These are phyloP conservation scores for Glossophaga mutica DNA, from an alignment of 2,797 vertebrate genomes.

Conservation along the genomic window DNA sequence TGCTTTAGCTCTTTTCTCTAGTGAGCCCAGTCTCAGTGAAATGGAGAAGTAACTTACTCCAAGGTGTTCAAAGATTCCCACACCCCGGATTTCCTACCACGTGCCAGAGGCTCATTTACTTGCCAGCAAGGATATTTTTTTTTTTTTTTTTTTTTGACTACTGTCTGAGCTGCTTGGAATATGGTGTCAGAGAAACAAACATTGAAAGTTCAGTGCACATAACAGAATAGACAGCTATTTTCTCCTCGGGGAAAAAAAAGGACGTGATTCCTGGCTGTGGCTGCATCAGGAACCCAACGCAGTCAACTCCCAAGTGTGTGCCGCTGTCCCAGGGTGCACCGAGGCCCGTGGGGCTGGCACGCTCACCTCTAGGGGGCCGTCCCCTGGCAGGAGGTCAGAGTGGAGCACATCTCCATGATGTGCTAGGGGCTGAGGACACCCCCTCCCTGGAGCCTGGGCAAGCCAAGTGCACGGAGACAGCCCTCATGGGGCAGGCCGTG, in stretches of 20 bases:
- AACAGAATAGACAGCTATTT: background rate
- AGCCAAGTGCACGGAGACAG: background rate
- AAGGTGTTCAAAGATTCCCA: background rate
- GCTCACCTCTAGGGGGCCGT: background rate
- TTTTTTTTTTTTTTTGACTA: background rate
- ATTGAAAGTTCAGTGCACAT: background rate
- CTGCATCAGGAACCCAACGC: background rate
- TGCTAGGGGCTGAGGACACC: background rate
- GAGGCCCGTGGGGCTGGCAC: background rate
- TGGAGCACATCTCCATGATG: background rate
- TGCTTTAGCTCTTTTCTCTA: background rate
- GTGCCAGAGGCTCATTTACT: background rate
- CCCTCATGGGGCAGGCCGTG: background rate
- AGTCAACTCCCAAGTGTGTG: background rate
- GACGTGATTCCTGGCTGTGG: background rate
- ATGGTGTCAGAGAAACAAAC: background rate
- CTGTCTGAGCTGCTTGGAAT: background rate
- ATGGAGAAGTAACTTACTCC: background rate
- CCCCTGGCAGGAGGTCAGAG: background rate
- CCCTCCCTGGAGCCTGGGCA: background rate
- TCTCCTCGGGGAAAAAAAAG: background rate
- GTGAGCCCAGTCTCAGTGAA: background rate
- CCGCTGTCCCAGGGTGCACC: rapidly evolving
- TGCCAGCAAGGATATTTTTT: background rate
- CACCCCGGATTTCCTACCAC: background rate